These are phyloP conservation scores for Collichthys lucidus DNA, from an alignment of 2,113 vertebrate species.

Conservation along the genomic window DNA sequence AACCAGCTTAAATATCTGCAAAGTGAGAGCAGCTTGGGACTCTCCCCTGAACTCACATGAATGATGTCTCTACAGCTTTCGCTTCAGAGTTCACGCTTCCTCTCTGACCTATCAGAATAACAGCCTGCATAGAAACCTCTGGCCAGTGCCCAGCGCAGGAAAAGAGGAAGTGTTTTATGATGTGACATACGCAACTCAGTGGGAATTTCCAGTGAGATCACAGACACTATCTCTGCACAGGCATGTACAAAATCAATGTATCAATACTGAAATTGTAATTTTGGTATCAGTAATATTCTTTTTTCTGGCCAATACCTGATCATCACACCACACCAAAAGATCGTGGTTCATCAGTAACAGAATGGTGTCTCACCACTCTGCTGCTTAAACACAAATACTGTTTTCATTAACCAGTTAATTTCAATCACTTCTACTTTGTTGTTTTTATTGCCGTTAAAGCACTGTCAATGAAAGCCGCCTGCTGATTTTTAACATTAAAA, in stretches of 20 bases:
- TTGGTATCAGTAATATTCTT: not conserved
- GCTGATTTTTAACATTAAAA: not conserved
- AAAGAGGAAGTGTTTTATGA: slow-evolving; percentile 30
- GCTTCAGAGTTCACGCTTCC: not conserved
- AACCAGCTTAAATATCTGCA: not conserved
- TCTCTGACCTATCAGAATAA: not conserved
- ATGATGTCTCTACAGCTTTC: not conserved
- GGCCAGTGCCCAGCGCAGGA: not conserved
- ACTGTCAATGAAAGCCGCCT: not conserved
- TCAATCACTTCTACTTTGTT: not conserved
- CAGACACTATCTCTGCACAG: not conserved
- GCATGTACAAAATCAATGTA: not conserved
- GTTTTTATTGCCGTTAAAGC: not conserved
- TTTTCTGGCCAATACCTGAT: no score
- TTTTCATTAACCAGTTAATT: not conserved
- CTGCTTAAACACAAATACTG: not conserved
- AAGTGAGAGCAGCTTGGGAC: not conserved
- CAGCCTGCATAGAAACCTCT: not conserved
- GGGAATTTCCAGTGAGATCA: slow-evolving; percentile 23
- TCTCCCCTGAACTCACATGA: not conserved
- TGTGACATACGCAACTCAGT: not conserved
- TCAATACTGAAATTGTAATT: not conserved
- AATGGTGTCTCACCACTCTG: not conserved
- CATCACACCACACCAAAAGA: no score
- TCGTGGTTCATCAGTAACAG: no score